Conservation (phyloP, 1,140 invertebrate genomes). For the Hormaphis cornu region DNA sequence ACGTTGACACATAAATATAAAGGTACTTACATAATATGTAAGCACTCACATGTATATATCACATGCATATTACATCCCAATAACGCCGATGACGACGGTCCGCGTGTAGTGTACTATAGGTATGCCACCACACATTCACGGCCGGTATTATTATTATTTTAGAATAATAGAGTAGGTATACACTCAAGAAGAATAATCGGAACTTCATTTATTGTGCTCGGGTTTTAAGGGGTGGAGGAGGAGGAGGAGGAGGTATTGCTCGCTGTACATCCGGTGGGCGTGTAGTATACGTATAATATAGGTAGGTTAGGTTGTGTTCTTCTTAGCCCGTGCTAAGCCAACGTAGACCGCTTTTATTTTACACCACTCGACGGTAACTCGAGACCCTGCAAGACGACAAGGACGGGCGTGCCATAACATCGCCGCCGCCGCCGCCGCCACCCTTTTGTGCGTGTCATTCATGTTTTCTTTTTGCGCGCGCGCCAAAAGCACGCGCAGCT, state of each 20-base stretch:
- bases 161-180: constrained; percentile 1
- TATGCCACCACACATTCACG: neutral
- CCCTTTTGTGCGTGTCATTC: constrained; percentile 21
- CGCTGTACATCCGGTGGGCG: constrained; percentile 17
- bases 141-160: neutral
- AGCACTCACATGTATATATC: too few species aligned
- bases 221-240: neutral
- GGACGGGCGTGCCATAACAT: constrained; percentile 23
- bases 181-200: constrained; percentile 22
- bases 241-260: constrained; percentile 8
- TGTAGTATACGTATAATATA: neutral
- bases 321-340: constrained; percentile 19
- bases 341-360: neutral
- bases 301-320: constrained; percentile 1
- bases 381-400: constrained; percentile 8
- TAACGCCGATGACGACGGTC: neutral
- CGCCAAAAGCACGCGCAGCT: constrained; percentile 12
- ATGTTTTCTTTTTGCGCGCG: constrained; percentile 17
- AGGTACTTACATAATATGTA: too few species aligned
- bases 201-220: constrained; percentile 20
- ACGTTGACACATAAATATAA: too few species aligned
- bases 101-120: neutral
- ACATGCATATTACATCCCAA: too few species aligned
- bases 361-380: neutral
- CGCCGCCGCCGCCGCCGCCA: too few species aligned